These are phyloP conservation scores for Crioceris asparagi DNA, from an alignment of 2,888 invertebrate species.

Conservation along the genomic window DNA sequence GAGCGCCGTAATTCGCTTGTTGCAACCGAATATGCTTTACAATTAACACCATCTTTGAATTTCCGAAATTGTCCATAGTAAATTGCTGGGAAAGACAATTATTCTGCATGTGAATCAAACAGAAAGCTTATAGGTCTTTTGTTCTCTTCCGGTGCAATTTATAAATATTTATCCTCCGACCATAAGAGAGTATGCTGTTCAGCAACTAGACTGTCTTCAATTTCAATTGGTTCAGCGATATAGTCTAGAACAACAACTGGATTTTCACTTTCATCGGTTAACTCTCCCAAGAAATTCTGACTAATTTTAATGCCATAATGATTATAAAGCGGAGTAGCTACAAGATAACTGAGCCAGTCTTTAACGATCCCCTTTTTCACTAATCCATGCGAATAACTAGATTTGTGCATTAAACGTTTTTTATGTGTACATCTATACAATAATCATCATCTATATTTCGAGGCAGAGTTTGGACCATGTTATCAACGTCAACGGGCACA, in stretches of 20 bases:
- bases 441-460: no score
- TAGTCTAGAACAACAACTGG: background rate
- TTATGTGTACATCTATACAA: no score
- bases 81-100: slow-evolving; percentile 1
- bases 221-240: background rate
- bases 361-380: background rate
- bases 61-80: slow-evolving; percentile 1
- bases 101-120: slow-evolving; percentile 1
- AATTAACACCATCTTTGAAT: slow-evolving; percentile 1
- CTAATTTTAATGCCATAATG: background rate
- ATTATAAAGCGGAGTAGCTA: background rate
- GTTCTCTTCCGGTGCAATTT: slow-evolving; percentile 1
- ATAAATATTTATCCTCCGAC: background rate
- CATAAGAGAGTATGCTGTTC: slow-evolving; percentile 3
- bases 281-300: background rate
- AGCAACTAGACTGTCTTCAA: slow-evolving; percentile 1
- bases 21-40: background rate
- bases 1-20: slow-evolving; percentile 2
- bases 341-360: slow-evolving; percentile 1
- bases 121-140: slow-evolving; percentile 1
- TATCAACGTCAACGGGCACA: slow-evolving; percentile 1
- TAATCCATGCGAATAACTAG: background rate
- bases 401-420: slow-evolving; percentile 1
- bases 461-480: slow-evolving; percentile 1
- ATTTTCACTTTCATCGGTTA: background rate